Conservation (phyloP, 2,797 vertebrate genomes). For the Glossophaga mutica region DNA sequence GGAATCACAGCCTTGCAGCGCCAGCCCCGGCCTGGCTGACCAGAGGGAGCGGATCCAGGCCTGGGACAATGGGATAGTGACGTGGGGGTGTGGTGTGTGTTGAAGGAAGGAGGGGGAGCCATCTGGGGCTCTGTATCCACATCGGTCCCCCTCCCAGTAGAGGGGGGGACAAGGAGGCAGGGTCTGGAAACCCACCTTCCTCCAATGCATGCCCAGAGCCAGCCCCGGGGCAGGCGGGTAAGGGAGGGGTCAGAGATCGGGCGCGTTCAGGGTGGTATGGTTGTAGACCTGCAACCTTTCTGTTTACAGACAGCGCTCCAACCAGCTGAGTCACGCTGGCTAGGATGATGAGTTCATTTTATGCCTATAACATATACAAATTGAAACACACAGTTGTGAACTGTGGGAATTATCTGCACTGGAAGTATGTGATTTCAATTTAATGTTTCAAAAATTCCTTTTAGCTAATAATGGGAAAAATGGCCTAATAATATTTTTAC, state of each 20-base stretch:
- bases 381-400: not conserved
- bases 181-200: not conserved
- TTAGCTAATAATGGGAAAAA: not conserved
- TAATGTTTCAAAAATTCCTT: not conserved
- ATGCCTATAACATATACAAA: not conserved
- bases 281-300: too few relatives aligned
- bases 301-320: too few relatives aligned
- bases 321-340: too few relatives aligned
- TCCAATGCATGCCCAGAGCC: not conserved
- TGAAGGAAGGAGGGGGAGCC: not conserved
- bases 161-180: not conserved
- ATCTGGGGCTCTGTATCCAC: not conserved
- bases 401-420: not conserved
- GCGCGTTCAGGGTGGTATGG: too few relatives aligned
- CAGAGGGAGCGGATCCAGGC: not conserved
- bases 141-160: not conserved
- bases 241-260: not conserved
- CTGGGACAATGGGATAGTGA: not conserved
- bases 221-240: not conserved
- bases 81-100: not conserved
- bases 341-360: not conserved
- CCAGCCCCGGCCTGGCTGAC: not conserved
- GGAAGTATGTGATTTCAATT: not conserved
- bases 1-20: too few relatives aligned
- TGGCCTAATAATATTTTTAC: not conserved